Evolutionary conservation across 1,140 invertebrate genomes (phyloP).

Genomic region (Drosophila hydei): DNA sequence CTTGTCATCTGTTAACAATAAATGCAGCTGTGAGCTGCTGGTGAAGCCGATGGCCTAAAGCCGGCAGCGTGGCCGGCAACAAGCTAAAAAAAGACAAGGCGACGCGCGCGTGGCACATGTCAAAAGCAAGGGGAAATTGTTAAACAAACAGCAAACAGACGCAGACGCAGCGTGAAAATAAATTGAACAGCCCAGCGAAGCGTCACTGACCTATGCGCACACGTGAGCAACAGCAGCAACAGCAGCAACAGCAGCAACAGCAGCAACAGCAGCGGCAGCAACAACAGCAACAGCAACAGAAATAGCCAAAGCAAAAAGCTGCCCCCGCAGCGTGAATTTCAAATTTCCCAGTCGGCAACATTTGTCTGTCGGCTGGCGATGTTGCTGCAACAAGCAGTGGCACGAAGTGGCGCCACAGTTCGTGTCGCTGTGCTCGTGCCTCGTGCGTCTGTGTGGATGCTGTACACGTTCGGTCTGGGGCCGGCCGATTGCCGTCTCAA

Average conservation of each 20-base stretch:
- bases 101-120: slow-evolving; percentile 39
- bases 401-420: slow-evolving; percentile 5
- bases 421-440: slow-evolving; percentile 17
- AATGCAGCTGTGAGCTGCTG: slow-evolving; percentile 34
- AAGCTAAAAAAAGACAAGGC: slow-evolving; percentile 17
- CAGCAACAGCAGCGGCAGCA: slow-evolving; percentile 13
- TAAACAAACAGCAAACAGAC: slow-evolving; percentile 48
- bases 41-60: slow-evolving; percentile 28
- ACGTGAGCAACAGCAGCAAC: slow-evolving; percentile 52
- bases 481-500: slow-evolving; percentile 23
- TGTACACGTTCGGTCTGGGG: neutral
- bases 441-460: slow-evolving; percentile 19
- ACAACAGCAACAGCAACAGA: slow-evolving; percentile 40
- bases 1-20: slow-evolving; percentile 68
- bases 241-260: neutral
- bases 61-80: slow-evolving; percentile 19
- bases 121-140: slow-evolving; percentile 40
- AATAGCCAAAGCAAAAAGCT: slow-evolving; percentile 54
- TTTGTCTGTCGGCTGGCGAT: slow-evolving; percentile 40
- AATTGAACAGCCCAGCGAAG: slow-evolving; percentile 55
- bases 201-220: slow-evolving; percentile 76
- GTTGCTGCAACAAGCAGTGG: slow-evolving; percentile 66
- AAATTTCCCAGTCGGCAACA: slow-evolving; percentile 65
- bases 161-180: slow-evolving; percentile 59
- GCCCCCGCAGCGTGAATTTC: slow-evolving; percentile 63